Base-by-base conservation (phyloP, 1,140 invertebrate genomes). In the Forficula auricularia region DNA sequence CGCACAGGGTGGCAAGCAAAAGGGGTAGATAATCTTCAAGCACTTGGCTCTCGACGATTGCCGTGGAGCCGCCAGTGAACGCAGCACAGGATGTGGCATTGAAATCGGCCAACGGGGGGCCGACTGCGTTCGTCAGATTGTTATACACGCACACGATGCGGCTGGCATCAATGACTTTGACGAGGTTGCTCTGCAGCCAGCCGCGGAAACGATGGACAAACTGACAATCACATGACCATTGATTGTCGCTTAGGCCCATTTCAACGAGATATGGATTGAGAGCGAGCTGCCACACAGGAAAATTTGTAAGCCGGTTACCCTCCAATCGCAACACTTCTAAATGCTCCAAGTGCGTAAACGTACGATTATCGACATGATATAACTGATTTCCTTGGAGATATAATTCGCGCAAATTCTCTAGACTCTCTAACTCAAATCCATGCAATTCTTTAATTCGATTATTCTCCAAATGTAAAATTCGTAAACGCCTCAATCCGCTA, bases 361-460 rank as follows among this genome's bases (percentile, higher is more conserved):
- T 89, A 47, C 77, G 70, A 58, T 88, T 87, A 56, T 81, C 79
- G 44, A 92, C 82, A 54, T 73, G 79, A 38, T 77, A 70, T 52
- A 92, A 81, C 52, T 73, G 67, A 66, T 92, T 92, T 56, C 81
- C 75, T 60, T 91, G 85, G 44, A 94, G 63, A 64, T 91, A 88
- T 10, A 91, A 65, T 54, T 90, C 85, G 2, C 76, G 66, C 48
- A 91, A 66, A 52, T 71, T 77, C 58, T 83, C 79, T 48, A 91
- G 60, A 40, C 78, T 76, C 44, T 78, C 77, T 55, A 92, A 75
- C 63, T 90, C 87, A 56, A 78, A 84, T 27, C 85, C 86, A 40
- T 79, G 63, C 42, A 92, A 61, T 45, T 79, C 71, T 51, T 78
- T 75, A 10, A 91, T 73, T 40, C 73, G 68, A 59, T 92, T 92